Conservation (phyloP, 2,797 vertebrate genomes). For the Alectoris magna region DNA sequence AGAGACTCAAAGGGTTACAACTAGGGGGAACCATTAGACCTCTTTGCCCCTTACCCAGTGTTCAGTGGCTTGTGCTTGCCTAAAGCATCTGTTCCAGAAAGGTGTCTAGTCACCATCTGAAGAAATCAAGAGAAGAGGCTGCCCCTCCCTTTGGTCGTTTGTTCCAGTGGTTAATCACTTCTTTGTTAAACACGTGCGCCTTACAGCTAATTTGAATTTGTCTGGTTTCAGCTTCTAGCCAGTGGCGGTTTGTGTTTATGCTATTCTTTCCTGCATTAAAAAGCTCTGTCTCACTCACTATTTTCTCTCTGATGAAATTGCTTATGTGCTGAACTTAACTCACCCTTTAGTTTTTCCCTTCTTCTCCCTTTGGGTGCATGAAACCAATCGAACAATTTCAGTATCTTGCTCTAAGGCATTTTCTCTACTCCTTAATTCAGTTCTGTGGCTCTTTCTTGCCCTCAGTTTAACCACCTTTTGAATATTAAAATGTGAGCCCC, state of each 20-base stretch:
- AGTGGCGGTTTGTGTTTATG: constrained; percentile 32
- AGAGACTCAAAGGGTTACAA: neutral
- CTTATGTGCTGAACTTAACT: constrained; percentile 27
- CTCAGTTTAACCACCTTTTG: constrained; percentile 66
- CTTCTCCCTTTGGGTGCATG: constrained; percentile 25
- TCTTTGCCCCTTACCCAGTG: neutral
- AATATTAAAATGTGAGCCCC: constrained; percentile 69
- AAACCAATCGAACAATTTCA: constrained; percentile 63
- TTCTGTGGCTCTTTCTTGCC: constrained; percentile 62
- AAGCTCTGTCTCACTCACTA: neutral
- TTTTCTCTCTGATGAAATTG: neutral
- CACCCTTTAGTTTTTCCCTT: constrained; percentile 14
- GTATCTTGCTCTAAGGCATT: constrained; percentile 44
- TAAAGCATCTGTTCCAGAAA: constrained; percentile 19
- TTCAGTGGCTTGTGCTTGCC: neutral
- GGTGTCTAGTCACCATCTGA: constrained; percentile 30
- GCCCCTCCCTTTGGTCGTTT: constrained; percentile 47
- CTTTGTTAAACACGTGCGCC: constrained; percentile 39
- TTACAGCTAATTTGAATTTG: constrained; percentile 66
- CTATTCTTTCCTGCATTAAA: constrained; percentile 13
- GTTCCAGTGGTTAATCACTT: constrained; percentile 64
- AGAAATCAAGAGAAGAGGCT: constrained; percentile 14
- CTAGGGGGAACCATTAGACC: neutral
- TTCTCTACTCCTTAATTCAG: constrained; percentile 62
- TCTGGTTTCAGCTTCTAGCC: constrained; percentile 63